Base-by-base conservation (phyloP, 2,888 invertebrate genomes). In the Furcula furcula region DNA sequence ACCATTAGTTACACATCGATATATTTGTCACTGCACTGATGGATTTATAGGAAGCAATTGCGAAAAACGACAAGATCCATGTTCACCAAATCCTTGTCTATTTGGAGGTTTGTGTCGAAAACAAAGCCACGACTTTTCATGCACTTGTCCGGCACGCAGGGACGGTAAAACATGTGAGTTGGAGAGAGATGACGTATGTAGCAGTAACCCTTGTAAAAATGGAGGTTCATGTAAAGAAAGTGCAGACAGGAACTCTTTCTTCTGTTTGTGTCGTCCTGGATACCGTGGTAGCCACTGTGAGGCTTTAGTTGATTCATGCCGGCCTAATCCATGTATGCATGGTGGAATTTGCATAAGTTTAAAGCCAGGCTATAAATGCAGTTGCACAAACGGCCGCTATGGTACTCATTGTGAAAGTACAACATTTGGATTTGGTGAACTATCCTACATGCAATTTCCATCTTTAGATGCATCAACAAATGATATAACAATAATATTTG, bases 261-360 rank as follows among this genome's bases (percentile, higher is more conserved):
- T 96, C 79, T 98, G 98, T 62, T 86, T 96, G 1, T 98, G 98
- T 70, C 92, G 97, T 1, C 95, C 96, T 1, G 97, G 97, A 1
- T 98, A 96, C 74, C 92, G 96, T 7, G 98, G 98, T 2, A 95
- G 95, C 72, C 94, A 94, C 52, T 98, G 98, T 73, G 97, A 98
- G 84, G 93, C 94, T 11, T 90, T 95, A 2, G 94, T 96, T 0
- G 97, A 97, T 71, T 95, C 96, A 0, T 98, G 98, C 67, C 90
- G 97, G 40, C 96, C 97, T 0, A 97, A 97, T 76, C 98, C 97
- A n/a, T 98, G 98, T 63, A 85, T 95, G 43, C 91, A 97, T 71
- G 97, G 96, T 14, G 98, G 98, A 16, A 90, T 95, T 26, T 98
- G 98, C 66, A 93, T 96, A 9, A 94, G 94, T 45, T 85, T 96